Base-by-base conservation (phyloP, 2,888 invertebrate species). In the Dryomyza anilis region DNA sequence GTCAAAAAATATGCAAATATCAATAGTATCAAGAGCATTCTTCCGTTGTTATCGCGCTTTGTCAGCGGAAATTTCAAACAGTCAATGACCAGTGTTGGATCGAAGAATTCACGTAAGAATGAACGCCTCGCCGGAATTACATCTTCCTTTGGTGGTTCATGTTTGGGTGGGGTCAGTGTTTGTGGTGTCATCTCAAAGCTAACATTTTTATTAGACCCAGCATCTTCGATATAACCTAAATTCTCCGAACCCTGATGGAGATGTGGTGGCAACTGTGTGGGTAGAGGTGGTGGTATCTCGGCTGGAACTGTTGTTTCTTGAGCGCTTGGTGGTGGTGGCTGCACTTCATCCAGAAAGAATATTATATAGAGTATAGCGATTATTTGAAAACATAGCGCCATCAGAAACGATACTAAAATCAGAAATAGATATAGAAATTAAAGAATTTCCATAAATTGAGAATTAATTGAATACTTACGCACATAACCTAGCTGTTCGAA, bases 351-450 rank as follows among this genome's bases (percentile, higher is more conserved):
- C 8, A 83, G 70, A 12, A 78, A 78, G 65, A 83, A 82, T 0
- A 83, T 68, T 0, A 82, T 73, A 53, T 83, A 83, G 0, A 81
- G 63, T 30, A 83, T 76, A 39, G 81, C 83, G 27, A 82, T 72
- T 10, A 80, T 62, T 70, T 82, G 81, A 36, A 83, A 81, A 1
- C 68, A 64, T 10, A 78, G 71, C n/a, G 80, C 81, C 59, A 78
- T 72, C 19, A 76, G 74, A 69, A 82, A 82, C 8, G 82, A 78
- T 63, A 76, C 83, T 83, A 53, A 70, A 71, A 21, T 23, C n/a
- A 36, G 21, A 14, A 23, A n/a, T 25, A 25, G 45, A 23, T 21
- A 14, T 10, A 33, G 14, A 23, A 33, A 19, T n/a, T 19, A 16
- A 6, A 36, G 14, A 29, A n/a, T 21, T n/a, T 33, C 55, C 30